Conservation (phyloP, 2,113 vertebrate species). For the Pterocles orientalis region DNA sequence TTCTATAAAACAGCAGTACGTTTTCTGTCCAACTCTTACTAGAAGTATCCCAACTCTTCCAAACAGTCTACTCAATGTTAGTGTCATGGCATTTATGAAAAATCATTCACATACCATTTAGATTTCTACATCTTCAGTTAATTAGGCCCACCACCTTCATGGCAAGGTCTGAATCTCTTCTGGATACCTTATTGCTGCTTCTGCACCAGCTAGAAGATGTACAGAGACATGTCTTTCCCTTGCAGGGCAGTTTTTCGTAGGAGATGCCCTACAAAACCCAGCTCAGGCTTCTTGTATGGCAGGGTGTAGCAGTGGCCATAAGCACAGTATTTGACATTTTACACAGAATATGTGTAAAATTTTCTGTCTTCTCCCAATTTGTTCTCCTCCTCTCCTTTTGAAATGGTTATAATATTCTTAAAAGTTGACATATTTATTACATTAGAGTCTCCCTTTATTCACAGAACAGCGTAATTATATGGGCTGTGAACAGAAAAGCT, state of each 20-base stretch:
- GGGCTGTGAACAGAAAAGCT: background rate
- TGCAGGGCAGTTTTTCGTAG: background rate
- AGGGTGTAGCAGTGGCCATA: background rate
- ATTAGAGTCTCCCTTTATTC: background rate
- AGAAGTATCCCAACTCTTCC: background rate
- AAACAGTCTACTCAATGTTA: background rate
- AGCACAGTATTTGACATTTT: background rate
- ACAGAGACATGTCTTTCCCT: background rate
- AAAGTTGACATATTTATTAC: background rate
- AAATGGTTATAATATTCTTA: background rate
- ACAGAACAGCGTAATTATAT: background rate
- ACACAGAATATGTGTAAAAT: background rate
- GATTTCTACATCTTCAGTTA: background rate
- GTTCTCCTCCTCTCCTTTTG: background rate
- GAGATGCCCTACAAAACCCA: background rate
- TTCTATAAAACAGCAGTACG: background rate
- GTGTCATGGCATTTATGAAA: background rate
- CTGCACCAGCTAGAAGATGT: background rate
- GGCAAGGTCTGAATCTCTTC: background rate
- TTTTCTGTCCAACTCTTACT: background rate
- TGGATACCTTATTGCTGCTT: background rate
- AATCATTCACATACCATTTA: background rate
- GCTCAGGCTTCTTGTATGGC: background rate
- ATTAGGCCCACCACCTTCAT: background rate
- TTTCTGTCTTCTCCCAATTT: background rate